Evolutionary conservation across 2,797 vertebrate species (phyloP), one percentile per base, ranked within the genome.

Genomic region (Enteromius argenteus): DNA sequence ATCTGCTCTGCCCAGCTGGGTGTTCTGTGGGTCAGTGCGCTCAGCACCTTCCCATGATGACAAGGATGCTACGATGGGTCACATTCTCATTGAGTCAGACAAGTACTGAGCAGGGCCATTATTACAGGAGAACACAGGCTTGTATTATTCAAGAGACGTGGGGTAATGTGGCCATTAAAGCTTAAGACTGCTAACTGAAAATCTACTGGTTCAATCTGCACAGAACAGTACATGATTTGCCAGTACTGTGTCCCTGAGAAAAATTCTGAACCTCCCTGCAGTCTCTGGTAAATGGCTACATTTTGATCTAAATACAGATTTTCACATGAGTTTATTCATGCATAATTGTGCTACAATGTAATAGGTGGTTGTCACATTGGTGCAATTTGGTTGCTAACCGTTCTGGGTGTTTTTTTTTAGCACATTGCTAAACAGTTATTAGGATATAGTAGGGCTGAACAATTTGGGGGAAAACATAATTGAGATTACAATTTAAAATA

Each of bases 1-100:
- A 87, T 87, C 79, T 71, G 83, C 56, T 81, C 37, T 46, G 19
- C 58, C 58, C 81, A 84, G 79, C 79, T 86, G 82, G 85, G 69
- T 49, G 69, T 37, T 64, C 66, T 64, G 80, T 72, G 68, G 46
- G 66, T 87, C 82, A 76, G 82, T 44, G 77, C 11, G 35, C 27
- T 81, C 64, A 82, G 10, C 11, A 35, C 9, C 53, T 79, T 56
- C 71, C 32, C 66, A 37, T 72, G 58, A 87, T 44, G 37, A 81
- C 69, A 71, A 44, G 30, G 27, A 76, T 46, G 56, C 30, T 79
- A 21, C 74, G 64, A 75, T 37, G 53, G 62, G 79, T 76, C 69
- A 75, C 80, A 69, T 64, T 82, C 79, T 74, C 75, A 79, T 15
- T 84, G 69, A 82, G 79, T 84, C 86, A 84, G 49, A 46, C 39